A percentile compares a stretch with the other conserved stretches of the same genome.
These are phyloP conservation scores for Nomada flava DNA, from an alignment of 2,888 invertebrate genomes.

Conservation along the genomic window DNA sequence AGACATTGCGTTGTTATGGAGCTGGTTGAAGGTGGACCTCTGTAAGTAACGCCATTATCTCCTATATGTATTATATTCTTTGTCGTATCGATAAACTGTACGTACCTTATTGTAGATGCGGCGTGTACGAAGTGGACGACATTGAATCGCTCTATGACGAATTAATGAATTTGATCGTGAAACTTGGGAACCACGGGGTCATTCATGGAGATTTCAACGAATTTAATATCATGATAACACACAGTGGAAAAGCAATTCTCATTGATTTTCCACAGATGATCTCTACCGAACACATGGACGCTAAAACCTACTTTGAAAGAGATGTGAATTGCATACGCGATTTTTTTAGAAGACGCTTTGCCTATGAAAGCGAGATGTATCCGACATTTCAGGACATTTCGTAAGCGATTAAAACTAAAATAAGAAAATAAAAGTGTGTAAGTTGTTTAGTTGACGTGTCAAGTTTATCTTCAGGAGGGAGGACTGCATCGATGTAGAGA, in stretches of 20 bases:
- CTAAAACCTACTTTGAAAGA: constrained; percentile 95
- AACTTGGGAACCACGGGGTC: constrained; percentile 96
- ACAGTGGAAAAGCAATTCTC: constrained; percentile 92
- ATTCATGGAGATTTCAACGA: constrained; percentile 99
- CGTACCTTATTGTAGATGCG: constrained; percentile 83
- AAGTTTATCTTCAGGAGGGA: constrained; percentile 87
- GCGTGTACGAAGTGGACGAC: constrained; percentile 88
- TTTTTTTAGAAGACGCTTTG: constrained; percentile 95
- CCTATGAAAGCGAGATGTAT: constrained; percentile 93
- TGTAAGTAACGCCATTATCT: constrained; percentile 86
- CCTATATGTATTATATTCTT: not conserved
- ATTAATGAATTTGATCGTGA: constrained; percentile 96
- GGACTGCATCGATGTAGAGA: constrained; percentile 94
- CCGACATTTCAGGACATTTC: constrained; percentile 90
- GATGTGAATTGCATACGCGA: constrained; percentile 97
- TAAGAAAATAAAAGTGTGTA: not conserved
- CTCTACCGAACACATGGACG: constrained; percentile 96
- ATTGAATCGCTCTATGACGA: constrained; percentile 94
- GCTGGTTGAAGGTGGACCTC: constrained; percentile 91
- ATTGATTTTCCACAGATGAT: constrained; percentile 99
- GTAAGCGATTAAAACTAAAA: constrained; percentile 81
- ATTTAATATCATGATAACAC: constrained; percentile 97
- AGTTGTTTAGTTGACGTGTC: not conserved
- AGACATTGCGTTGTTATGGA: constrained; percentile 99
- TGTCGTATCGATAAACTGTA: not conserved